Percentiles rank a stretch among this genome's conserved stretches.
These are phyloP conservation scores for Mesocricetus auratus DNA, from an alignment of 2,113 vertebrate species.

Conservation along the genomic window DNA sequence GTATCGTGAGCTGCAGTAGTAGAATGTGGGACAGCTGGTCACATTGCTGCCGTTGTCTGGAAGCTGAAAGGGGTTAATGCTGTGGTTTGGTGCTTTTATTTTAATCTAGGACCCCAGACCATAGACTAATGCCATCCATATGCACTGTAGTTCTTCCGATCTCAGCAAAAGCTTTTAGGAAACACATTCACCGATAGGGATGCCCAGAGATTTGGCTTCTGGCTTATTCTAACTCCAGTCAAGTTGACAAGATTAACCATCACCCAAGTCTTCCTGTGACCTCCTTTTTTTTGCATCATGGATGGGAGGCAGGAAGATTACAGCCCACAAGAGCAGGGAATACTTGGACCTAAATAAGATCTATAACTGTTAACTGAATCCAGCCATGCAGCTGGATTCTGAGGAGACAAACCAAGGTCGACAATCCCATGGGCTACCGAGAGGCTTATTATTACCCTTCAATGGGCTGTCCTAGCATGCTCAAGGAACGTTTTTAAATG, in stretches of 20 bases:
- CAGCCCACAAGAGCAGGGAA: fast-evolving
- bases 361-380: neutral
- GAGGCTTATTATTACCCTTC: neutral
- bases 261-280: neutral
- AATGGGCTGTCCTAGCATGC: too few species aligned
- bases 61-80: neutral
- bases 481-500: neutral
- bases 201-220: neutral
- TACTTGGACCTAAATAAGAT: neutral
- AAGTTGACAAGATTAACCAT: neutral
- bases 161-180: neutral
- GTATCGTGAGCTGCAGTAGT: neutral
- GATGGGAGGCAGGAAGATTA: neutral
- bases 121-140: too few species aligned
- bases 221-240: neutral
- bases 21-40: neutral
- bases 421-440: fast-evolving
- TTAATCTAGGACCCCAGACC: neutral
- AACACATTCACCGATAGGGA: neutral
- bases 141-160: neutral
- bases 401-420: neutral
- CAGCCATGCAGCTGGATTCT: neutral
- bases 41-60: neutral
- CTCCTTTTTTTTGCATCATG: neutral
- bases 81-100: neutral